Conservation (phyloP, 1,140 invertebrate species). For the Drosophila subobscura region DNA sequence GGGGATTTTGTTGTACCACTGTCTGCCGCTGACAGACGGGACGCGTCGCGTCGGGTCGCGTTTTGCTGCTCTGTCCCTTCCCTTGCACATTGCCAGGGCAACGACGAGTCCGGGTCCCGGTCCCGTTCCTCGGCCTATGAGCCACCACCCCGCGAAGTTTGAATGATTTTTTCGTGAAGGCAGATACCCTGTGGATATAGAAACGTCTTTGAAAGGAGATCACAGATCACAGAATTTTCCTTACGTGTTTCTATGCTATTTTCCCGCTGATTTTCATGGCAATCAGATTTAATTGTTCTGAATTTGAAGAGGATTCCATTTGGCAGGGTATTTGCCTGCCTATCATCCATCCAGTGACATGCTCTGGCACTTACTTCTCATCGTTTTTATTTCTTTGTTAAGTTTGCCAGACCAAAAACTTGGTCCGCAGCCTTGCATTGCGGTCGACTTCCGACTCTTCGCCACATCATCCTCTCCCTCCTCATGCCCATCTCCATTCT, state of each 20-base stretch:
- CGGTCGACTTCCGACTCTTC: slow-evolving; percentile 38
- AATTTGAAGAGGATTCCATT: no score
- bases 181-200: slow-evolving; percentile 14
- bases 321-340: slow-evolving; percentile 4
- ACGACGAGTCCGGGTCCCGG: slow-evolving; percentile 38
- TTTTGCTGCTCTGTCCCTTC: slow-evolving; percentile 31
- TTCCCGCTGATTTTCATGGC: no score
- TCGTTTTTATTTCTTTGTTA: slow-evolving; percentile 50
- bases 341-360: background rate
- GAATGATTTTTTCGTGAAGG: slow-evolving; percentile 11
- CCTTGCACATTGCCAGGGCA: slow-evolving; percentile 49
- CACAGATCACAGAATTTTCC: no score
- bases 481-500: background rate
- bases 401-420: slow-evolving; percentile 68
- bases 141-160: slow-evolving; percentile 34
- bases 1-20: slow-evolving; percentile 3
- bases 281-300: no score
- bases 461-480: background rate
- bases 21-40: slow-evolving; percentile 37
- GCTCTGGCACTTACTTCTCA: slow-evolving; percentile 24
- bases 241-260: no score
- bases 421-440: slow-evolving; percentile 68
- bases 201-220: no score
- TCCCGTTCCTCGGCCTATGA: slow-evolving; percentile 36
- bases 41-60: background rate